These are phyloP conservation scores for Adrianichthys oophorus DNA, from an alignment of 2,797 vertebrate species.

Conservation along the genomic window DNA sequence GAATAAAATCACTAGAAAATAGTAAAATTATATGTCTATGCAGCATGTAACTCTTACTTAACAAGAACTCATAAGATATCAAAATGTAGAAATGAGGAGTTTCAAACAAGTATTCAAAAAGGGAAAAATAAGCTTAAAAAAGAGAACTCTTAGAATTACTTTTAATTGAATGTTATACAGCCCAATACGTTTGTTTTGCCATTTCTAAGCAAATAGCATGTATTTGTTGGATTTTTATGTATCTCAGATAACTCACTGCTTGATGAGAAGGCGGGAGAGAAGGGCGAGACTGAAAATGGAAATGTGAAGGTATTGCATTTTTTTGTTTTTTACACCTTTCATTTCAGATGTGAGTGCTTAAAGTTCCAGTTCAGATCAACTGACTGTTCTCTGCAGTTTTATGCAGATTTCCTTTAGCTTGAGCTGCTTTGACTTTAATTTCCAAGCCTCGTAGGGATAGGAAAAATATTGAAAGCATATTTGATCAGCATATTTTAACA, in stretches of 20 bases:
- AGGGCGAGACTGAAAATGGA: slow-evolving; percentile 71
- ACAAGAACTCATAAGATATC: no score
- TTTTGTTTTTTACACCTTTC: background rate
- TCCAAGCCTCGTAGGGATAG: background rate
- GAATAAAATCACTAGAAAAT: background rate
- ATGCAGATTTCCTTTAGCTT: no score
- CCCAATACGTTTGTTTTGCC: no score
- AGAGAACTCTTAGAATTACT: no score
- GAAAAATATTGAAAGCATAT: background rate
- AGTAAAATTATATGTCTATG: background rate
- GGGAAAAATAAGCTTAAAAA: no score
- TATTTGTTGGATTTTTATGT: no score
- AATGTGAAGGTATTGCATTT: slow-evolving; percentile 62
- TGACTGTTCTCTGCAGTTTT: background rate
- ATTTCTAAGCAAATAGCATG: no score
- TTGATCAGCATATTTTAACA: slow-evolving; percentile 3
- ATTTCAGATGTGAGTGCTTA: background rate
- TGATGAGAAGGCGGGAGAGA: slow-evolving; percentile 71
- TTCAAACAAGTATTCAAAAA: no score
- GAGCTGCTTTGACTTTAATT: background rate
- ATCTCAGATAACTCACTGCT: slow-evolving; percentile 64
- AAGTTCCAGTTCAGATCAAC: background rate
- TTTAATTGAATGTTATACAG: no score
- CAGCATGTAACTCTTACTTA: no score
- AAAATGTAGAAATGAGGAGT: no score